Base-by-base conservation (phyloP, 2,888 invertebrate genomes). In the Lymantria monacha region DNA sequence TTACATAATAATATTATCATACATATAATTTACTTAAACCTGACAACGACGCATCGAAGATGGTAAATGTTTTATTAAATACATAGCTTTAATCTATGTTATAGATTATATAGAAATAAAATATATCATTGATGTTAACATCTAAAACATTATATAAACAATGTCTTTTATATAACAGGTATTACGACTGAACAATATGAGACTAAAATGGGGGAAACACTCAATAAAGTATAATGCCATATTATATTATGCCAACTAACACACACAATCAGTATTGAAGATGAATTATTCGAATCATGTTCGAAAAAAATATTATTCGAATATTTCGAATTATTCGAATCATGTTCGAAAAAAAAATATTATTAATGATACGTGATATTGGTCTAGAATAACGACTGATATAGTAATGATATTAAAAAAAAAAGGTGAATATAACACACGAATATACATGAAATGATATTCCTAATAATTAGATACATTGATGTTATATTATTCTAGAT, bases 171-270 rank as follows among this genome's bases (percentile, higher is more conserved):
- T 66, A 69, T 65, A 69, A 53, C 63, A 60, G 61, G 69, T 64
- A 63, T 68, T 55, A 53, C 15, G 79, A 81, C 83, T 82, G 81
- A 81, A 66, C 60, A 74, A 70, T 57, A 74, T 72, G 78, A 81
- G 81, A 81, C 79, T 81, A 74, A 74, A 70, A 55, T 31, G 58
- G 61, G 63, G 66, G 69, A 61, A n/a, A n/a, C n/a, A n/a, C n/a
- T 68, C 63, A 67, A 70, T 61, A 57, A 61, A 67, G 55, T 57
- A 63, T 63, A 60, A 43, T 49, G 53, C 55, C 54, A 57, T 56
- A 59, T 54, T 48, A 46, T 52, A 49, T 51, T 56, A 45, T 55
- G 51, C 31, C 42, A 55, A 46, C n/a, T 44, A 36, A 46, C 46
- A 54, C 51, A 51, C 48, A 33, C 49, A 48, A 44, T 48, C 43